These are phyloP conservation scores for Passer montanus DNA, from an alignment of 2,113 vertebrate genomes.

Conservation along the genomic window DNA sequence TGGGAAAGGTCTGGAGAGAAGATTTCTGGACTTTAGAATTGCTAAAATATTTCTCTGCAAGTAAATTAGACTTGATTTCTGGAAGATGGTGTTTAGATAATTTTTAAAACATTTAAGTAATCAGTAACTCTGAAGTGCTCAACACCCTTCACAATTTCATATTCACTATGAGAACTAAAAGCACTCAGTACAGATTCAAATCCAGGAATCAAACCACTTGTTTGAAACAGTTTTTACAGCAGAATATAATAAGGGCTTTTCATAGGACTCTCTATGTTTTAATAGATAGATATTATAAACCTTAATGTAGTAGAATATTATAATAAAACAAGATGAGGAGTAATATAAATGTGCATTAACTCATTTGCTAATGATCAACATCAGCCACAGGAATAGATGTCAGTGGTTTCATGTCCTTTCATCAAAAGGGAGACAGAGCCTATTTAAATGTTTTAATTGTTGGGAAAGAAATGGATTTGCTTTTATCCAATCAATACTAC, in stretches of 20 bases:
- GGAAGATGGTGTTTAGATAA: not conserved
- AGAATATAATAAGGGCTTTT: not conserved
- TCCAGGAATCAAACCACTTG: not conserved
- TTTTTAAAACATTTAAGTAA: not conserved
- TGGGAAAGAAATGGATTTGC: conserved; percentile 75
- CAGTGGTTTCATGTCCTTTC: conserved; percentile 53
- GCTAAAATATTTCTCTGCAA: not conserved
- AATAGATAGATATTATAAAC: not conserved
- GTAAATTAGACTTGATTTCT: not conserved
- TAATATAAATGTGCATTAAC: conserved; percentile 66
- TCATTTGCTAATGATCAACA: conserved; percentile 72
- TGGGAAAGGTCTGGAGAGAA: not conserved
- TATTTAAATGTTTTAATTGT: conserved; percentile 80
- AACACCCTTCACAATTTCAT: not conserved
- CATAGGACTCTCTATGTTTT: not conserved
- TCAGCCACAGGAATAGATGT: conserved; percentile 51
- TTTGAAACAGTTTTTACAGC: not conserved
- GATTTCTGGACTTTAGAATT: not conserved
- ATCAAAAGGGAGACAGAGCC: conserved; percentile 61
- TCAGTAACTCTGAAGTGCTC: not conserved
- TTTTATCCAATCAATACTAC: conserved; percentile 82
- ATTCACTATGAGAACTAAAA: not conserved
- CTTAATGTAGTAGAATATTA: conserved; percentile 39
- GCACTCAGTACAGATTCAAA: not conserved
- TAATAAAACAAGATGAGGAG: conserved; percentile 48